Evolutionary conservation across 2,113 vertebrate species (phyloP), one percentile per base, ranked within the genome.

Genomic region (Ageneiosus marmoratus): DNA sequence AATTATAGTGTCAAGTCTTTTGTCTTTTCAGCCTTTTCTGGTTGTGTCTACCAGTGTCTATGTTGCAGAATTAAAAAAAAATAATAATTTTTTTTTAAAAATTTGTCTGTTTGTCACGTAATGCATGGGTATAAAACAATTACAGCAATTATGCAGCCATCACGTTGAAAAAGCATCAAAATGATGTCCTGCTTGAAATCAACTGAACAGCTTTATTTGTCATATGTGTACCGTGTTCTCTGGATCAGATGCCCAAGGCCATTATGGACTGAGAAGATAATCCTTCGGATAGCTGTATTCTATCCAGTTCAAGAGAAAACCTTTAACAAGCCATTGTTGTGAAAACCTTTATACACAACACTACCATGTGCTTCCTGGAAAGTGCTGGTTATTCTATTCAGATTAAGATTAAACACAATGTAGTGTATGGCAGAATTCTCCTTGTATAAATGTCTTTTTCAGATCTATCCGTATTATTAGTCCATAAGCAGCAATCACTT

Each of bases 181-280:
- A 24, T 34, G 15, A 44, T 55, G 20, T 67, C 44, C 65, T 67
- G 10, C 60, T 65, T 29, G 0, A 5, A 69, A 80, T 55, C 24
- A 78, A 29, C 56, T 46, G 67, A 70, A 78, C 55, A 58, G 32
- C 51, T 67, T 51, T 44, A 51, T 80, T 37, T 56, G 24, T n/a
- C 37, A 72, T 7, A 78, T 62, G 22, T 60, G 76, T 7, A 10
- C 6, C 37, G 46, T 6, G 20, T 53, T 80, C 32, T 12, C 50
- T 56, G 65, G n/a, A 44, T 51, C 65, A 56, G 65, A 44, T 4
- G 5, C n/a, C n/a, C n/a, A n/a, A 70, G 79, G 65, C 12, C 50
- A 29, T 9, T 56, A 50, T n/a, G 34, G 50, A n/a, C 65, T 48
- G 41, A 63, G 63, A 51, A 51, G 34, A 72, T 81, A 34, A 29